A percentile compares a stretch with the other conserved stretches of the same genome.
phyloP scores from a whole-genome alignment of 2,113 vertebrate genomes.

The Dipodomys stephensi region DNA sequence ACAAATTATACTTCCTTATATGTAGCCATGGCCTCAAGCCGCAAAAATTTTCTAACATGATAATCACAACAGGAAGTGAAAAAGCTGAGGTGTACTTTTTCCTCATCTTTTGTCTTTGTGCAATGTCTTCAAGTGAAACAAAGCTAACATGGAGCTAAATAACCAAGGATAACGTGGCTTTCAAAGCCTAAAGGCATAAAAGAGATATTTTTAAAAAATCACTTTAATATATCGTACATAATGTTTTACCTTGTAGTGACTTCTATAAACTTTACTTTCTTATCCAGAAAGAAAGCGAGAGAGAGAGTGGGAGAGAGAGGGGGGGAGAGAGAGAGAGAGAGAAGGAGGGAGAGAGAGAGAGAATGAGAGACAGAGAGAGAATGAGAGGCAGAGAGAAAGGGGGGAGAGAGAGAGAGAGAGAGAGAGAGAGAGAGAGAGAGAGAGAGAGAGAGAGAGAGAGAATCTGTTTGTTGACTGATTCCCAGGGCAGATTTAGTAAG shows the following conservation, averaged over 20 bases:
- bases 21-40: not conserved
- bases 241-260: not conserved
- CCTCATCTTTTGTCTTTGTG: not conserved
- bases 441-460: too few relatives aligned
- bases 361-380: too few relatives aligned
- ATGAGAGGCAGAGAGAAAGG: too few relatives aligned
- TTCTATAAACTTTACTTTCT: not conserved
- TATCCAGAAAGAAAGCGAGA: not conserved
- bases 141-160: not conserved
- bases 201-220: not conserved
- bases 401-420: too few relatives aligned
- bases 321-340: too few relatives aligned
- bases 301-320: too few relatives aligned
- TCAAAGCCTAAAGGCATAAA: not conserved
- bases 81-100: not conserved
- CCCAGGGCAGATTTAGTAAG: not conserved
- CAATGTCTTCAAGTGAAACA: rapidly evolving
- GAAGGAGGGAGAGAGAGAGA: too few relatives aligned
- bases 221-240: not conserved
- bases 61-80: not conserved
- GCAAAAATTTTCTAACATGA: not conserved
- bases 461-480: not conserved
- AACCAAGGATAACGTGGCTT: not conserved
- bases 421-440: too few relatives aligned
- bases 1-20: too few relatives aligned